These are phyloP conservation scores for Panagrolaimus sp. DNA, from an alignment of 1,140 invertebrate species.

Conservation along the genomic window DNA sequence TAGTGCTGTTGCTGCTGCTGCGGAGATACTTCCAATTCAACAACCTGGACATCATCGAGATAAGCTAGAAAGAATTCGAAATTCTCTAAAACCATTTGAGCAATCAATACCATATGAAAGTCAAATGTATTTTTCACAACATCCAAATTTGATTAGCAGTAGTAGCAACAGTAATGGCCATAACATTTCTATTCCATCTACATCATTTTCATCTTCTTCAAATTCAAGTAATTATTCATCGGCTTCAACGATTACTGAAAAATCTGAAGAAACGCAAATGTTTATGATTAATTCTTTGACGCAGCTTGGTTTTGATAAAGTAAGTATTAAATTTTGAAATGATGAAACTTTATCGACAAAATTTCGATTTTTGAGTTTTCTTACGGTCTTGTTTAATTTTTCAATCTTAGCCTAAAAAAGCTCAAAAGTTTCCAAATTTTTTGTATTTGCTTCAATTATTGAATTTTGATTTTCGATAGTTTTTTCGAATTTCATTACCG, in stretches of 20 bases:
- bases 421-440: too few species aligned
- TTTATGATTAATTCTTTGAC: slow-evolving; percentile 39
- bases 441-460: too few species aligned
- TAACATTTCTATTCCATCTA: slow-evolving; percentile 8
- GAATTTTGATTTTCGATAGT: too few species aligned
- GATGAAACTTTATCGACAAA: too few species aligned
- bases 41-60: slow-evolving; percentile 44
- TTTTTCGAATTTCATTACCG: too few species aligned
- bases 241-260: slow-evolving; percentile 12
- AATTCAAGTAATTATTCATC: neutral
- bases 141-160: neutral
- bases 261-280: slow-evolving; percentile 21
- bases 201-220: neutral
- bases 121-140: slow-evolving; percentile 8
- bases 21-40: slow-evolving; percentile 19
- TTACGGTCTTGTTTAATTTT: too few species aligned
- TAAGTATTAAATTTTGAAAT: too few species aligned
- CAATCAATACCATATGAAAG: slow-evolving; percentile 9
- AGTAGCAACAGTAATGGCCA: too few species aligned
- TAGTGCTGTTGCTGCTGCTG: too few species aligned
- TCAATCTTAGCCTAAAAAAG: slow-evolving; percentile 18
- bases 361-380: neutral
- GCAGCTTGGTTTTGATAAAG: slow-evolving; percentile 37
- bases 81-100: slow-evolving; percentile 18
- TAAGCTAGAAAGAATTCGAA: slow-evolving; percentile 44